Evolutionary conservation across 2,113 vertebrate genomes (phyloP).

Genomic region (Gambusia holbrooki): DNA sequence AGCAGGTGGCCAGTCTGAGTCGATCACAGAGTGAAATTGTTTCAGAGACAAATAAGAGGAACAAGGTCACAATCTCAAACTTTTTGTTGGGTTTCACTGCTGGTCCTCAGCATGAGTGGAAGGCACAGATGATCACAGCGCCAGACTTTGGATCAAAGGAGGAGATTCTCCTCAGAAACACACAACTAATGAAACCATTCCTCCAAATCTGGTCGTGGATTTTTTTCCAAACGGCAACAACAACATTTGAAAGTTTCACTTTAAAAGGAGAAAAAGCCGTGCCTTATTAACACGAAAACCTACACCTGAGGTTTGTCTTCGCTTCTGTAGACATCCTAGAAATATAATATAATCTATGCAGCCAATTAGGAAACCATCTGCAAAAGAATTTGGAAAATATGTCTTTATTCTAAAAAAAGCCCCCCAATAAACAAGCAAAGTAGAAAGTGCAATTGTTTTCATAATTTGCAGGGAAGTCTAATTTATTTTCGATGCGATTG

Average conservation of each 20-base stretch:
- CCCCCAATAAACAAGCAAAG: not conserved
- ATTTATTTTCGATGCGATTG: not conserved
- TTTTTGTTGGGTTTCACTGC: no score
- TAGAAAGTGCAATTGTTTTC: no score
- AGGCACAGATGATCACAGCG: no score
- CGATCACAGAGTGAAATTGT: not conserved
- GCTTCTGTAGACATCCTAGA: no score
- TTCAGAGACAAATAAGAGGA: not conserved
- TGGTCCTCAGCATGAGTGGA: no score
- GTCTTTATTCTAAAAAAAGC: not conserved
- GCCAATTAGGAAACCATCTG: not conserved
- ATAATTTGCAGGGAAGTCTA: no score
- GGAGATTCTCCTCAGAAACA: not conserved
- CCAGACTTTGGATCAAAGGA: no score
- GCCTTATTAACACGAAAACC: no score
- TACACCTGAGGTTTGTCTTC: no score
- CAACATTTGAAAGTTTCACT: no score
- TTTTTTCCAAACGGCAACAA: not conserved
- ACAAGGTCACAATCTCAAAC: not conserved
- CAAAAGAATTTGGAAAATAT: not conserved
- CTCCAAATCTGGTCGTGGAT: not conserved
- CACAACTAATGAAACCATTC: not conserved
- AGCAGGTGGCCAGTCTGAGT: not conserved
- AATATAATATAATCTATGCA: not conserved
- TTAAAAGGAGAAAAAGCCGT: no score